Conservation (phyloP, 1,140 invertebrate genomes). For the Drosophila orosa region DNA sequence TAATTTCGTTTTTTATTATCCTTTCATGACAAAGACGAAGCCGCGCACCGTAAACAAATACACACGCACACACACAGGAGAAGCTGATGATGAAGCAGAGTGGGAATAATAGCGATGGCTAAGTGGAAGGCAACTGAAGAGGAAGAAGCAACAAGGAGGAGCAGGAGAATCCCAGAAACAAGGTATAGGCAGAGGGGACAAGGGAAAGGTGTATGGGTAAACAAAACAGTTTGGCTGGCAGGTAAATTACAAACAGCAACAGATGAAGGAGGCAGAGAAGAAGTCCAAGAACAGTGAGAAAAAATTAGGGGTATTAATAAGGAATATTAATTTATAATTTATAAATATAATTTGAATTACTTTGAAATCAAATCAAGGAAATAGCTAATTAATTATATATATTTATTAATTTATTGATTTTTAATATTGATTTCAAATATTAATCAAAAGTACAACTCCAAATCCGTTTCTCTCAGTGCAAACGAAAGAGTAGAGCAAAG, state of each 20-base stretch:
- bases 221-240: conserved; percentile 47
- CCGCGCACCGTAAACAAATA: conserved; percentile 48
- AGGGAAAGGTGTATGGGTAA: conserved; percentile 33
- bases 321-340: no score
- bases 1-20: conserved; percentile 80
- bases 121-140: conserved; percentile 55
- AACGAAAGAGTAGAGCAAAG: not conserved
- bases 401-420: not conserved
- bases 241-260: conserved; percentile 66
- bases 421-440: not conserved
- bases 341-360: not conserved
- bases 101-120: conserved; percentile 54
- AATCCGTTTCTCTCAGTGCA: not conserved
- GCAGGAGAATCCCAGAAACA: conserved; percentile 10
- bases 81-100: conserved; percentile 22
- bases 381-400: no score
- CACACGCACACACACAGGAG: conserved; percentile 10
- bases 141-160: conserved; percentile 2
- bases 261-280: conserved; percentile 15
- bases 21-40: conserved; percentile 62
- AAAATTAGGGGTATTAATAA: no score
- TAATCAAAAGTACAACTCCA: no score
- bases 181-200: not conserved
- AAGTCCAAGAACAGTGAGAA: conserved; percentile 2
- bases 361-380: no score